Percentiles rank a stretch among this genome's conserved stretches.
These are phyloP conservation scores for Sus cebifrons DNA, from an alignment of 2,797 vertebrate species.

Conservation along the genomic window DNA sequence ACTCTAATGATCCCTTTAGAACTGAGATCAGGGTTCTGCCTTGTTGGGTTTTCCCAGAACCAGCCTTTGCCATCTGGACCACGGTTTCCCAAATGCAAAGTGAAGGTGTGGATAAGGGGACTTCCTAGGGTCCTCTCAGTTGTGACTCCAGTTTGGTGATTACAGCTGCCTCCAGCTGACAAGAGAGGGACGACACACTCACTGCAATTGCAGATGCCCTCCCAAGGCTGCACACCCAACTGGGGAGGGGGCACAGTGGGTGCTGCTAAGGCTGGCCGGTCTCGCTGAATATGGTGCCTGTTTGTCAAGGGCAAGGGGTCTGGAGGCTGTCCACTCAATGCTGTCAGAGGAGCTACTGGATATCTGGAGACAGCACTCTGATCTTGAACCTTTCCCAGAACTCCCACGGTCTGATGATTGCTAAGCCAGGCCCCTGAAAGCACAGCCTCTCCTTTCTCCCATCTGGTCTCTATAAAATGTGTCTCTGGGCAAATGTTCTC, in stretches of 20 bases:
- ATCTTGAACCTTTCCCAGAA: background rate
- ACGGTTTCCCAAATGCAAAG: background rate
- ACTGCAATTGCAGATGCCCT: background rate
- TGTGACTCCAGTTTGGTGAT: background rate
- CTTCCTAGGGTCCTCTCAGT: background rate
- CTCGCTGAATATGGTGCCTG: background rate
- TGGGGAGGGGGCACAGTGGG: rapidly evolving
- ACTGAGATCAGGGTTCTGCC: background rate
- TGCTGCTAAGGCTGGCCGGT: background rate
- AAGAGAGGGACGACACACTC: background rate
- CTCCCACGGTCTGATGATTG: background rate
- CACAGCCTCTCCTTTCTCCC: background rate
- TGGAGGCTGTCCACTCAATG: background rate
- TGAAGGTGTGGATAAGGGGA: background rate
- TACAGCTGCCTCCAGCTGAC: background rate
- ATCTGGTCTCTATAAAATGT: background rate
- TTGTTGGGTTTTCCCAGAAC: background rate
- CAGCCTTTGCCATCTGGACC: background rate
- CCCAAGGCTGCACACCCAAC: background rate
- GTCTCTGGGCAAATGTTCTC: background rate
- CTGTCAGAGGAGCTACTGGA: background rate
- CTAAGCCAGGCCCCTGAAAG: background rate
- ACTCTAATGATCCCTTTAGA: background rate
- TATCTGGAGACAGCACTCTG: background rate
- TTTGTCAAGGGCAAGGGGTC: background rate